A percentile compares a stretch with the other conserved stretches of the same genome.
Conservation (phyloP, 2,113 vertebrate genomes). For the Clarias gariepinus region DNA sequence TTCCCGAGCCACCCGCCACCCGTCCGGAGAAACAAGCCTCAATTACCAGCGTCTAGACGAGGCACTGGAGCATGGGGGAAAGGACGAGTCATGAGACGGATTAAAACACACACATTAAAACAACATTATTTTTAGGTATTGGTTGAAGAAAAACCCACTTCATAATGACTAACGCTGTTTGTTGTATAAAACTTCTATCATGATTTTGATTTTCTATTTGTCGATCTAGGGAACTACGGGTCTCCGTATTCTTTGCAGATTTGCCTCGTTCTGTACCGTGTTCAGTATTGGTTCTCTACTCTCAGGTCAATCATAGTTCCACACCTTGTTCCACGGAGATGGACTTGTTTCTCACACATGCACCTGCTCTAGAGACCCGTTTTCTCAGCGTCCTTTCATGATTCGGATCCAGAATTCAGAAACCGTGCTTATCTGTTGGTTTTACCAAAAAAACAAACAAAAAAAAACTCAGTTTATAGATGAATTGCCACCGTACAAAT, state of each 20-base stretch:
- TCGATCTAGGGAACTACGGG: slow-evolving; percentile 36
- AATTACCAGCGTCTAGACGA: slow-evolving; percentile 91
- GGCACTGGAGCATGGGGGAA: not conserved
- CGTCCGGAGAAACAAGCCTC: slow-evolving; percentile 98
- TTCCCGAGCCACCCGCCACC: slow-evolving; percentile 79
- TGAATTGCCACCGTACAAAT: not conserved
- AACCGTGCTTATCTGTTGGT: not conserved
- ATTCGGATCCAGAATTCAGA: not conserved
- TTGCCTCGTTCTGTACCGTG: slow-evolving; percentile 28
- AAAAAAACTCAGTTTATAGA: not conserved
- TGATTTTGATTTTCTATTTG: not conserved
- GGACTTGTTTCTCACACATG: not conserved
- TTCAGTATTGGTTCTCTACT: slow-evolving; percentile 42
- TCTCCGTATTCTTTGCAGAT: slow-evolving; percentile 36
- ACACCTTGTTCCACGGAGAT: slow-evolving; percentile 3
- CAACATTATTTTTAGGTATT: slow-evolving; percentile 31
- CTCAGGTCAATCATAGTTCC: slow-evolving; percentile 55
- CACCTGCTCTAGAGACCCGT: not conserved
- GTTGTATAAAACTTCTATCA: slow-evolving; percentile 13
- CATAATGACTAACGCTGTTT: slow-evolving; percentile 32
- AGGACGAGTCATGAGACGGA: not conserved
- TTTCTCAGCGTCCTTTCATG: not conserved
- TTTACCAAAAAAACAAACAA: not conserved
- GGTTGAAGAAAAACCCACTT: slow-evolving; percentile 20
- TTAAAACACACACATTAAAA: slow-evolving; percentile 25